Conservation (phyloP, 1,140 invertebrate genomes). For the Muscidifurax raptorellus region DNA sequence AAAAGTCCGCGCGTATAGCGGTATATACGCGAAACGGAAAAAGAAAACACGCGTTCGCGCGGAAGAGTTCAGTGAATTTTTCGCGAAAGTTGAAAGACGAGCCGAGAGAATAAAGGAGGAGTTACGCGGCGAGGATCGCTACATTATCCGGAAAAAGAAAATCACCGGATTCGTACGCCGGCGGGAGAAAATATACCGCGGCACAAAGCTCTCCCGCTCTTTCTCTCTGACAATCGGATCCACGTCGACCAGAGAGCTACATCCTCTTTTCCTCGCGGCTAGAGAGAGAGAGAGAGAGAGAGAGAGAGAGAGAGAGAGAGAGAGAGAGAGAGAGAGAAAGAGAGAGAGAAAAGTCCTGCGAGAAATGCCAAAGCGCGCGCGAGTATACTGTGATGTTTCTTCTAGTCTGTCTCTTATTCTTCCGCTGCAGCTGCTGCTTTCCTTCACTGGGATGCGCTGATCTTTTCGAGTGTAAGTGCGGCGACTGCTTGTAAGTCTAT, state of each 20-base stretch:
- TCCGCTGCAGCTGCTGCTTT: not conserved
- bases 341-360: slow-evolving; percentile 16
- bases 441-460: not conserved
- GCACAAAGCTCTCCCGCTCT: slow-evolving; percentile 27
- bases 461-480: slow-evolving; percentile 28
- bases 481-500: slow-evolving; percentile 41
- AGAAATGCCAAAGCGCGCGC: slow-evolving; percentile 28
- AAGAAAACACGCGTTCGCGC: not conserved
- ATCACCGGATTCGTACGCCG: slow-evolving; percentile 32
- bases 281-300: not conserved
- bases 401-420: not conserved
- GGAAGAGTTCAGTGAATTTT: slow-evolving; percentile 17
- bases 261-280: slow-evolving; percentile 14
- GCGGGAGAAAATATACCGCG: slow-evolving; percentile 16
- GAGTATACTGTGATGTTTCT: not conserved
- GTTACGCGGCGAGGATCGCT: slow-evolving; percentile 27
- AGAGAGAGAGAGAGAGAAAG: not conserved
- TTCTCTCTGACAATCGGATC: slow-evolving; percentile 42
- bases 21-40: too few species aligned
- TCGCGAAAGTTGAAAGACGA: slow-evolving; percentile 47
- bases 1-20: not conserved
- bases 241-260: not conserved
- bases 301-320: not conserved
- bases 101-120: not conserved
- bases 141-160: slow-evolving; percentile 50